phyloP scores from a whole-genome alignment of 2,113 vertebrate species.

The Microcebus ravelobensis region DNA sequence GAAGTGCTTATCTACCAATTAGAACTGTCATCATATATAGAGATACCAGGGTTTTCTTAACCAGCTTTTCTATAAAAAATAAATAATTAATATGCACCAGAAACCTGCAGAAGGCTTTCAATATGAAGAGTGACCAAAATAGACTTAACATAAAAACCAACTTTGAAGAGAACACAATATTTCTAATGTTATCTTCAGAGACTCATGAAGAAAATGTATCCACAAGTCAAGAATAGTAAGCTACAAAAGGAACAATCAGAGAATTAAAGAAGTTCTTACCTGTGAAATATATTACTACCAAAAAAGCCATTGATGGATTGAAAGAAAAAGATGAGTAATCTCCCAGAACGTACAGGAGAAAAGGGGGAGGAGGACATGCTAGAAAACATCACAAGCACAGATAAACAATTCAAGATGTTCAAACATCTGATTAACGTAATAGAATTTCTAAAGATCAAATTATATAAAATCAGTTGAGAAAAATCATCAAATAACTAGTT shows the following conservation, averaged over 20 bases:
- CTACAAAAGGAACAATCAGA: neutral
- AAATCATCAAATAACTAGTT: neutral
- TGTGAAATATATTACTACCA: neutral
- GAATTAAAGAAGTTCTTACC: neutral
- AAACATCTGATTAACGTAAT: neutral
- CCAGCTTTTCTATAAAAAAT: neutral
- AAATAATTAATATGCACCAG: neutral
- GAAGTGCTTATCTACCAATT: neutral
- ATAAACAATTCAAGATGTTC: neutral
- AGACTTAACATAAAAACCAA: neutral
- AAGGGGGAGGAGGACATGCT: neutral
- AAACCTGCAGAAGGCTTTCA: neutral
- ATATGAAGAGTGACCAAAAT: neutral
- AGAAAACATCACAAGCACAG: neutral
- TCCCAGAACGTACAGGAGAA: neutral
- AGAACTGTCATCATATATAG: neutral
- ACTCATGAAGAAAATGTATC: neutral
- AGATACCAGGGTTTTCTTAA: neutral
- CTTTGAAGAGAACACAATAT: neutral
- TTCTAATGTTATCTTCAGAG: neutral
- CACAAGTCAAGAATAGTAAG: neutral
- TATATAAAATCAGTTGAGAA: neutral
- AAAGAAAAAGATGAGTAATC: neutral
- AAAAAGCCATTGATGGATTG: neutral
- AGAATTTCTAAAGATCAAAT: neutral